Evolutionary conservation across 2,113 vertebrate genomes (phyloP), one percentile per base, ranked within the genome.

Genomic region (Chloebia gouldiae): DNA sequence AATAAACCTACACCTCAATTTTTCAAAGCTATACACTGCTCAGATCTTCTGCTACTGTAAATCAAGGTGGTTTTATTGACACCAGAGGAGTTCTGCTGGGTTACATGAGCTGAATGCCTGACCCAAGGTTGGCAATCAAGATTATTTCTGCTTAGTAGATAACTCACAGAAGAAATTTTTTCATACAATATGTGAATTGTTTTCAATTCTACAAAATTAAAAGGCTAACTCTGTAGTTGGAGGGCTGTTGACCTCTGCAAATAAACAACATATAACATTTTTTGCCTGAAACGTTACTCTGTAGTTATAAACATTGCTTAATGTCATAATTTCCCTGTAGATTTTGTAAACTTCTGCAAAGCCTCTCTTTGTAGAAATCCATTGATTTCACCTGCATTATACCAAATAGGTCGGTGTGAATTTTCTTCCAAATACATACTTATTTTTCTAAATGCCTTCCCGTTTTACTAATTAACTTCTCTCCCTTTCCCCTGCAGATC

Each of bases 1-100:
- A 92, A 81, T 81, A 82, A 85, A 77, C 0, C 3, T 30, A 73
- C 75, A 64, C 79, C 68, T 91, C 82, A 9, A 19, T 78, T 92
- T 93, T 93, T 92, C 85, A 78, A 77, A 88, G 77, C n/a, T 16
- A 15, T 64, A 24, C 6, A 2, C 39, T 2, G 19, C 50, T 90
- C 76, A 81, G 82, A 78, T 86, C 88, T 92, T 72, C 53, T 68
- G 60, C 72, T 79, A 64, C 61, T 72, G 72, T 88, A 95, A 95
- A 95, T 96, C 76, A 89, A 56, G 88, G 44, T 50, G 40, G 72
- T 51, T 90, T 93, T 95, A 90, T 66, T 88, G 90, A 96, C 88
- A 92, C 70, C 72, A 60, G 78, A 93, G 88, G 86, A 90, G 72
- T 53, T 95, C 80, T 86, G 31, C 61, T 86, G 66, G 35, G 79